Evolutionary conservation across 2,797 vertebrate species (phyloP).

Genomic region (Lycodopsis pacificus): DNA sequence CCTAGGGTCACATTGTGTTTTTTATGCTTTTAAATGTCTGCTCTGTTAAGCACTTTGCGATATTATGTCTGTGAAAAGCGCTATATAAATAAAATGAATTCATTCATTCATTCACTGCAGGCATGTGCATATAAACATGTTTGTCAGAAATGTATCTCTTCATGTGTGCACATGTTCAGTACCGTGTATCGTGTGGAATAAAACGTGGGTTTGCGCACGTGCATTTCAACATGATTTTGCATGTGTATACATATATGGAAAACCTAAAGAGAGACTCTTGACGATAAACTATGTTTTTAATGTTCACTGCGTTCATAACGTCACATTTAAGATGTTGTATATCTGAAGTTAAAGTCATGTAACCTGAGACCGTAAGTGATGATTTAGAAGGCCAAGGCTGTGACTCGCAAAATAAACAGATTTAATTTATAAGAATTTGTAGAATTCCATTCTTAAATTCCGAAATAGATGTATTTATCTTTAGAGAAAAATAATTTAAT

Average conservation of each 20-base stretch:
- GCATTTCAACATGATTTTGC: background rate
- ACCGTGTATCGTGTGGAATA: no score
- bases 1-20: no score
- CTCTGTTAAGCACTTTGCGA: no score
- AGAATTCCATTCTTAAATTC: background rate
- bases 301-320: background rate
- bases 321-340: background rate
- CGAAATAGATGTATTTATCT: background rate
- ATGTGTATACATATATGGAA: background rate
- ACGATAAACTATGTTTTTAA: background rate
- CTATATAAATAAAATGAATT: no score
- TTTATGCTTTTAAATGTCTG: no score
- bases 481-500: background rate
- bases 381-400: background rate
- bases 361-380: background rate
- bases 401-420: rapidly evolving
- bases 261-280: background rate
- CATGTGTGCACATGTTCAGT: no score
- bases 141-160: background rate
- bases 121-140: background rate
- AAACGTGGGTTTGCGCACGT: no score
- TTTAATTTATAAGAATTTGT: background rate
- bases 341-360: background rate
- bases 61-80: no score
- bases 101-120: no score